These are phyloP conservation scores for Cherax destructor DNA, from an alignment of 1,140 invertebrate species.

Conservation along the genomic window DNA sequence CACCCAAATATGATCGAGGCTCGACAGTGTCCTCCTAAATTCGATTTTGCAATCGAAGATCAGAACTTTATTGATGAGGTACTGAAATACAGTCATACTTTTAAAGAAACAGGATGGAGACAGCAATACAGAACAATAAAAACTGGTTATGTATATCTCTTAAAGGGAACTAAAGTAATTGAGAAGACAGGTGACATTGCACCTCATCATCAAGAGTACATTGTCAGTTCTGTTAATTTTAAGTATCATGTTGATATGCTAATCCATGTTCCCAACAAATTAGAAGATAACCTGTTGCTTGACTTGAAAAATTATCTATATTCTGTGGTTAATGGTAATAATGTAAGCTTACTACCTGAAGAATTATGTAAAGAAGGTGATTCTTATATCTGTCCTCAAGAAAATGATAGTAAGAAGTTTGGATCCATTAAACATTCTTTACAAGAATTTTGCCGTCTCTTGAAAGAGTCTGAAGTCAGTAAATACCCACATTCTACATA, in stretches of 20 bases:
- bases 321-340: not conserved
- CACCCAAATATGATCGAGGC: too few species aligned
- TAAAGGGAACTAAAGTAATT: not conserved
- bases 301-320: not conserved
- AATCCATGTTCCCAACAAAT: not conserved
- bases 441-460: not conserved
- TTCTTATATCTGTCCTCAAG: not conserved
- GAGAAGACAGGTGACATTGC: not conserved
- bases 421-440: not conserved
- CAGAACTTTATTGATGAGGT: not conserved
- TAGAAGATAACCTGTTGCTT: not conserved
- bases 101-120: not conserved
- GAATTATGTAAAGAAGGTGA: not conserved
- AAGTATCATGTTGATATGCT: constrained; percentile 12
- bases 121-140: not conserved
- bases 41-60: not conserved
- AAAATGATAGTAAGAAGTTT: not conserved
- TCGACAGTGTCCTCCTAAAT: not conserved
- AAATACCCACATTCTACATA: not conserved
- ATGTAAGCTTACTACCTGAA: not conserved
- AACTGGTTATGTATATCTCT: not conserved
- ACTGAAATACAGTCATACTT: not conserved
- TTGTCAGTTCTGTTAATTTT: constrained; percentile 2
- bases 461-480: not conserved
- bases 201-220: not conserved